Base-by-base conservation (phyloP, 2,113 vertebrate species). In the Mus spicilegus region DNA sequence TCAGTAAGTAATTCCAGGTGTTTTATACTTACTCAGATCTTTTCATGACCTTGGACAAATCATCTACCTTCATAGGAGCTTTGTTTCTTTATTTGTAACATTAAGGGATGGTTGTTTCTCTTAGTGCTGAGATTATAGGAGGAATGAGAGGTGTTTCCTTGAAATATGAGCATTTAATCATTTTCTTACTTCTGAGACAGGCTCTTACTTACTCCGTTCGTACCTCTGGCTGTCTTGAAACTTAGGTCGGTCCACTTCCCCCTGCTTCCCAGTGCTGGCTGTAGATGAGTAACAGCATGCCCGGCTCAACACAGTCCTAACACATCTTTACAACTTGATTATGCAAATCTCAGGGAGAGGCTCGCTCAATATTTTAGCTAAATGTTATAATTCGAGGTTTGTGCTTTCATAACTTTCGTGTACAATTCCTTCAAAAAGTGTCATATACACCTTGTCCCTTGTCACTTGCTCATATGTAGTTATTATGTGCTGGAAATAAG, bases 21-120 rank as follows among this genome's bases (percentile, higher is more conserved):
- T 94, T 87, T 95, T 95, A 54, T 95, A 28, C 63, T 65, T 97
- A 96, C 28, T 89, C 58, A 94, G 82, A 95, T 39, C n/a, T 93
- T 61, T 63, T 93, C 81, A 92, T 92, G 70, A 93, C 69, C 13
- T 96, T 94, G 69, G 5, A 93, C 80, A 95, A 85, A 94, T 93
- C 26, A 80, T 70, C 24, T 39, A 95, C 88, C 72, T 93, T 91
- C 85, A 96, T 80, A 95, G 36, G 54, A 96, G n/a, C 26, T 94
- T 94, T 13, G n/a, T 95, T 82, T 97, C 67, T 91, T 95, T 49
- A 46, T 87, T 95, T 91, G 78, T 94, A 93, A 96, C 95, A 96
- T 90, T 91, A 89, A 77, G 76, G 90, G 13, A 91, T 82, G 39
- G 61, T 42, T 58, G 56, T 75, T 90, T 93, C 19, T 73, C 51